These are phyloP conservation scores for Dasypus novemcinctus DNA, from an alignment of 2,113 vertebrate species.

Conservation along the genomic window DNA sequence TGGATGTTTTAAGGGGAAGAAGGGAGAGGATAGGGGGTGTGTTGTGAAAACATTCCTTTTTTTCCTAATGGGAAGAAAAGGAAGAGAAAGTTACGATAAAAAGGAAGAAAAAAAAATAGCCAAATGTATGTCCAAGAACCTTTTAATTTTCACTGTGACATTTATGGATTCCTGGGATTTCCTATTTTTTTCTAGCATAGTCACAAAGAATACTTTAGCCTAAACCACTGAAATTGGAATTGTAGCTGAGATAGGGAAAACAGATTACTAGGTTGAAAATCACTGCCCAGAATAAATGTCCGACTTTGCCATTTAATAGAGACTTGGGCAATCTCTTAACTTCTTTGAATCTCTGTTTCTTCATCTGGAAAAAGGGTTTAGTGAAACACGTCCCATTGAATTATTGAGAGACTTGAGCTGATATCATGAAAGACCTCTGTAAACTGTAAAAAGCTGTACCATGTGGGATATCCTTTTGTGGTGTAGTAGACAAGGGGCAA, in stretches of 20 bases:
- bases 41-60: neutral
- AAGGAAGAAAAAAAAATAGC: neutral
- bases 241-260: neutral
- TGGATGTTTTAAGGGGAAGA: neutral
- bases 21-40: neutral
- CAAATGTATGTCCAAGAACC: neutral
- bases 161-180: conserved; percentile 9
- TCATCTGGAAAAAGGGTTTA: neutral
- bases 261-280: neutral
- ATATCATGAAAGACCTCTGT: neutral
- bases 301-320: neutral
- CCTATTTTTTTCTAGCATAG: neutral
- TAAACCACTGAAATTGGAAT: neutral
- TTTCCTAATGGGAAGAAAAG: neutral
- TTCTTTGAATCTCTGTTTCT: conserved; percentile 6
- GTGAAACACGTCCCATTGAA: neutral
- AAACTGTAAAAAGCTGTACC: neutral
- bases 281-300: neutral
- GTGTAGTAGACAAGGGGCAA: neutral
- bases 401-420: neutral
- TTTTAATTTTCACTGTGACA: conserved; percentile 19
- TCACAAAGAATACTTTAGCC: neutral
- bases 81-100: neutral
- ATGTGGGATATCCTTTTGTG: neutral
- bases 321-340: neutral